phyloP scores from a whole-genome alignment of 2,113 vertebrate genomes.

The Microtus ochrogaster region DNA sequence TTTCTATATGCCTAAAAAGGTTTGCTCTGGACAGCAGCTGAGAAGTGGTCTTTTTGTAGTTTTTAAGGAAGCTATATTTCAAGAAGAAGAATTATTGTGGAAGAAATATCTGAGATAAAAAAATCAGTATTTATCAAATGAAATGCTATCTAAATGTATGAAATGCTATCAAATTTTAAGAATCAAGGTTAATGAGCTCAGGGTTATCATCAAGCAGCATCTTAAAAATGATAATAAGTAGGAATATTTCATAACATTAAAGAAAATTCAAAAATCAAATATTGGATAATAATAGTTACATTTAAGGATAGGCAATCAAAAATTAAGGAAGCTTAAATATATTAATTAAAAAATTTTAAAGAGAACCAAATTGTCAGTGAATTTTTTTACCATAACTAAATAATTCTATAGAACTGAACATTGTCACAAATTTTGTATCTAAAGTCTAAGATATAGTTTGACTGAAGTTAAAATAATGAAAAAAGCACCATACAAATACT shows the following conservation, averaged over 20 bases:
- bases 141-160: background rate
- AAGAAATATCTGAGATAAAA: background rate
- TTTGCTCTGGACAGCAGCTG: background rate
- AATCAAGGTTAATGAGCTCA: background rate
- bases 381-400: background rate
- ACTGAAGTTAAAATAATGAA: background rate
- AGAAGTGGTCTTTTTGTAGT: background rate
- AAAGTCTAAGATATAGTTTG: background rate
- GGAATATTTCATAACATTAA: background rate
- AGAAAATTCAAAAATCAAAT: background rate
- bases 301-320: background rate
- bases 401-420: background rate
- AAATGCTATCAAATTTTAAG: background rate
- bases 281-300: background rate
- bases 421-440: background rate
- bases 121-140: background rate
- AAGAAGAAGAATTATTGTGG: background rate
- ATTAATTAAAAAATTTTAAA: background rate
- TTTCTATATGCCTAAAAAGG: background rate
- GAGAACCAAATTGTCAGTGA: background rate
- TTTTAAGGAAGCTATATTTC: background rate
- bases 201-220: background rate
- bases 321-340: background rate
- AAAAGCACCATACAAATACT: background rate
- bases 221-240: background rate